These are phyloP conservation scores for Coboldia fuscipes DNA, from an alignment of 1,140 invertebrate species.

Conservation along the genomic window DNA sequence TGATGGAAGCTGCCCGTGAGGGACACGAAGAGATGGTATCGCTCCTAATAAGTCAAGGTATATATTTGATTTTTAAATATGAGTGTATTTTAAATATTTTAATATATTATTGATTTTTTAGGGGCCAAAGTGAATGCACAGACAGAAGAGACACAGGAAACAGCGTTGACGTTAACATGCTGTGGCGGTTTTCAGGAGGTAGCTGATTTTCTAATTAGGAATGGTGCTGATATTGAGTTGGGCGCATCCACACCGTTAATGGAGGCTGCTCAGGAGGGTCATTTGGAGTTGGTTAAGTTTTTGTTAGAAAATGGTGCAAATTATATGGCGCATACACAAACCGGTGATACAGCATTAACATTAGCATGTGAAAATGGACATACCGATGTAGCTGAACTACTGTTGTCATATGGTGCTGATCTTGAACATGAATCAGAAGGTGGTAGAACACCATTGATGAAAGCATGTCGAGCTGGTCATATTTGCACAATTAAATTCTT, in stretches of 20 bases:
- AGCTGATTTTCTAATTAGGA: constrained; percentile 89
- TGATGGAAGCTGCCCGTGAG: constrained; percentile 96
- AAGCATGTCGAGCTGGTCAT: constrained; percentile 97
- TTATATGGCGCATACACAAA: constrained; percentile 83
- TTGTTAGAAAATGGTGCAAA: constrained; percentile 67
- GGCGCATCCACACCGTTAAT: constrained; percentile 94
- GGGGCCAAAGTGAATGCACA: constrained; percentile 94
- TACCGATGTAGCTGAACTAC: constrained; percentile 77
- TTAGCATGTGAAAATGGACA: constrained; percentile 95
- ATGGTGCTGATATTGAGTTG: constrained; percentile 85
- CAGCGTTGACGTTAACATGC: constrained; percentile 87
- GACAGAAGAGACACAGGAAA: constrained; percentile 97
- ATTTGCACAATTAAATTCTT: constrained; percentile 94
- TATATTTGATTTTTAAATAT: not conserved
- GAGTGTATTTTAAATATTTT: constrained; percentile 4
- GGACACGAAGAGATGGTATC: constrained; percentile 98
- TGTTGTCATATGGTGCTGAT: constrained; percentile 75
- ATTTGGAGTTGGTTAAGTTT: constrained; percentile 79
- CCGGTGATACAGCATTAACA: constrained; percentile 90
- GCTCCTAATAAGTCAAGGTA: constrained; percentile 73
- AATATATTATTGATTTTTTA: constrained; percentile 11
- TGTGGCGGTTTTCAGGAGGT: constrained; percentile 95
- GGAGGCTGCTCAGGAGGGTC: constrained; percentile 96
- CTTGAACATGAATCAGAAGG: constrained; percentile 89
- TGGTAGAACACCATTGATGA: constrained; percentile 90